Base-by-base conservation (phyloP, 2,113 vertebrate species). In the Petaurus breviceps region DNA sequence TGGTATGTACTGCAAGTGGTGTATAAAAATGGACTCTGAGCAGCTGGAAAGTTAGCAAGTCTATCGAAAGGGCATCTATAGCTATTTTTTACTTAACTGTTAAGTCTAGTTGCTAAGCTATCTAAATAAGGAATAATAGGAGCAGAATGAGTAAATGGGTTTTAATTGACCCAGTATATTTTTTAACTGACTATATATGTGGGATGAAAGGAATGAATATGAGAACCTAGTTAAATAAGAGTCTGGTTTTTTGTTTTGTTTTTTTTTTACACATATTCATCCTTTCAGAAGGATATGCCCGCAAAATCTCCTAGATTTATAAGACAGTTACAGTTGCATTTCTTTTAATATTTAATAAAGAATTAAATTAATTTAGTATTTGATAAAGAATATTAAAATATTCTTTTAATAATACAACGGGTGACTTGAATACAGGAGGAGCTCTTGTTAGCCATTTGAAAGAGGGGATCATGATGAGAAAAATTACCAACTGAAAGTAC, bases 1-100 rank as follows among this genome's bases (percentile, higher is more conserved):
- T 99, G 99, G 99, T 99, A 99, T 3, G 99, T 98, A 98, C 93
- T 61, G 90, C 68, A 43, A 94, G 54, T 68, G 49, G 3, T 92
- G 89, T 91, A 92, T 84, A 91, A 90, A 94, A 97, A 57, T 96
- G 28, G 61, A 12, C 90, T 0, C 52, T 50, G 57, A 68, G 7
- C 54, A 53, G 16, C 14, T 52, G 3, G 94, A 50, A 43, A 50
- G 51, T 84, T 91, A 25, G 22, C 68, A 93, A 90, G 53, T 95
- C 8, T 51, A 89, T 57, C 68, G 7, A 43, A 92, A 96, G 50
- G 25, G 9, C 8, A 51, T 1, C 57, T 14, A 31, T 10, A 84
- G n/a, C 7, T 84, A 43, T 84, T 53, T 94, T 96, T 95, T 93
- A 89, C 46, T 77, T 96, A 55, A n/a, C 46, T 61, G 14, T 92